Evolutionary conservation across 2,888 invertebrate genomes (phyloP).

Genomic region (Sinelater perroti): DNA sequence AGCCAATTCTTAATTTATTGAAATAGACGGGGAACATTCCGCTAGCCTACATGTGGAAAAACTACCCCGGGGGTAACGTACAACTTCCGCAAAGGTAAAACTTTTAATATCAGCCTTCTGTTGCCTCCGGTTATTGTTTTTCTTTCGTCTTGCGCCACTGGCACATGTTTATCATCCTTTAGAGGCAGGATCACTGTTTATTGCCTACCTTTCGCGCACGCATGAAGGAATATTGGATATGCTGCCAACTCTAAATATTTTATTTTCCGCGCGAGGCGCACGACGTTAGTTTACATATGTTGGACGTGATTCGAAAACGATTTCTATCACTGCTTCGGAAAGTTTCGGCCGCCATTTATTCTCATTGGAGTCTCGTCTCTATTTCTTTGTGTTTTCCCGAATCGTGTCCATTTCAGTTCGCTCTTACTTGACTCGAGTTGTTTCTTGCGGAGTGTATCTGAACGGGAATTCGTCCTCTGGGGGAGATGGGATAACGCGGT

Average conservation of each 20-base stretch:
- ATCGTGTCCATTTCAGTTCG: slow-evolving; percentile 35
- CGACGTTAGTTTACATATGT: slow-evolving; percentile 59
- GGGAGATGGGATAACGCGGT: slow-evolving; percentile 39
- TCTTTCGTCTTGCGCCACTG: slow-evolving; percentile 40
- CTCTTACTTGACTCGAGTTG: slow-evolving; percentile 38
- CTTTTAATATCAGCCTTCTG: slow-evolving; percentile 29
- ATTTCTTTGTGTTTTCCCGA: slow-evolving; percentile 41
- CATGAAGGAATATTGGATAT: slow-evolving; percentile 54
- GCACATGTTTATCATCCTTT: slow-evolving; percentile 45
- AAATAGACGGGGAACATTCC: no score
- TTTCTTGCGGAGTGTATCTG: slow-evolving; percentile 40
- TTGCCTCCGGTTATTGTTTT: slow-evolving; percentile 35
- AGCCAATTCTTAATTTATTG: no score
- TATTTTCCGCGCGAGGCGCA: slow-evolving; percentile 54
- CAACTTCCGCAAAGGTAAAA: slow-evolving; percentile 21
- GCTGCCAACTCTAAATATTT: slow-evolving; percentile 57
- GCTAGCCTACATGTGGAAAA: no score
- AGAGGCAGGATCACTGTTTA: slow-evolving; percentile 46
- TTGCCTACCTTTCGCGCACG: slow-evolving; percentile 51
- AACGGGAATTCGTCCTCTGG: slow-evolving; percentile 38
- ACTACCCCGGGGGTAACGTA: slow-evolving; percentile 1
- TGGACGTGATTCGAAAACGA: slow-evolving; percentile 58
- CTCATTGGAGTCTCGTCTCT: slow-evolving; percentile 45
- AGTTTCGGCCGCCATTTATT: slow-evolving; percentile 45
- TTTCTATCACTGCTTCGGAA: slow-evolving; percentile 48